These are phyloP conservation scores for Drepanosiphum platanoidis DNA, from an alignment of 2,888 invertebrate genomes.

Conservation along the genomic window DNA sequence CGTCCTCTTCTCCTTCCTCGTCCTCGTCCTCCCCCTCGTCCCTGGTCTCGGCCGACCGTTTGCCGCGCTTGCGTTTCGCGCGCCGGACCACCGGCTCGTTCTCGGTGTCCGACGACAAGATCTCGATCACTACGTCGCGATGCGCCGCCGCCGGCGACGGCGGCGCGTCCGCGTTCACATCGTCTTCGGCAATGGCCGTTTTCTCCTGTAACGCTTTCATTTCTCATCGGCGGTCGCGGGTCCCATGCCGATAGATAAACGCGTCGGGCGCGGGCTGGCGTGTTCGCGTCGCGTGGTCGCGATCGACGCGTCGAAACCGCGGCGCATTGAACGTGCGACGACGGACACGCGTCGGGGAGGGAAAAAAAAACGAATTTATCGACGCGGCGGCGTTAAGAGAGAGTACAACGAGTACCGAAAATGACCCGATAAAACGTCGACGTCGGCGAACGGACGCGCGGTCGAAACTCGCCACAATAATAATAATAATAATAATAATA, in stretches of 20 bases:
- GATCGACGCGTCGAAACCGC: too few species aligned
- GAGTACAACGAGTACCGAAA: not conserved
- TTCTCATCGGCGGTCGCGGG: slow-evolving; percentile 69
- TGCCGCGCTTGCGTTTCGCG: too few species aligned
- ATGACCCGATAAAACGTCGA: too few species aligned
- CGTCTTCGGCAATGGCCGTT: slow-evolving; percentile 66
- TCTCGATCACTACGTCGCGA: not conserved
- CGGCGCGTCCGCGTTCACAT: slow-evolving; percentile 66
- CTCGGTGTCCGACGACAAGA: slow-evolving; percentile 18
- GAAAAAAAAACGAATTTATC: not conserved
- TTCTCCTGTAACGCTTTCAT: slow-evolving; percentile 67
- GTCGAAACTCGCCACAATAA: not conserved
- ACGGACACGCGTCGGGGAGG: too few species aligned
- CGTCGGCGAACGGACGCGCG: not conserved
- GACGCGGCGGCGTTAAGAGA: not conserved
- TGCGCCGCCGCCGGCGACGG: slow-evolving; percentile 62
- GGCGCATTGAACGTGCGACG: not conserved
- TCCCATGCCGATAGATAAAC: slow-evolving; percentile 67
- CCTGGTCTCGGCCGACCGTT: too few species aligned
- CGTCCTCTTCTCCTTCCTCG: not conserved
- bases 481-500: not conserved
- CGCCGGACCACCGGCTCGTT: not conserved
- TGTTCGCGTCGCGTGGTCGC: slow-evolving; percentile 63
- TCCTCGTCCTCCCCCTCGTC: not conserved
- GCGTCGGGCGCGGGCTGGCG: slow-evolving; percentile 60